phyloP scores from a whole-genome alignment of 2,888 invertebrate genomes.

The Ormyrus thymus region DNA sequence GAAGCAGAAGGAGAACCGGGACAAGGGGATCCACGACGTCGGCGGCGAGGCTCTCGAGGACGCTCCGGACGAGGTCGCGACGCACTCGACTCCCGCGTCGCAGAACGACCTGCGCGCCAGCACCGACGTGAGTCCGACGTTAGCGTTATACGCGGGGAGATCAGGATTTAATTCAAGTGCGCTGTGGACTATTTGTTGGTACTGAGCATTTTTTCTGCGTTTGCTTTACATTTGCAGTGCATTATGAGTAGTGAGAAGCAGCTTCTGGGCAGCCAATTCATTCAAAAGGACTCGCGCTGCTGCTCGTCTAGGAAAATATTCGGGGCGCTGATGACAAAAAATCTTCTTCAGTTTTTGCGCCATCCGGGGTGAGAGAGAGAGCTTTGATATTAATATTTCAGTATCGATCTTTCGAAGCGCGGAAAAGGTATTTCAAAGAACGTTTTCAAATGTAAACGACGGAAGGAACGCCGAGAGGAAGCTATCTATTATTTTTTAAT shows the following conservation, averaged over 20 bases:
- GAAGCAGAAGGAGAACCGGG: constrained; percentile 76
- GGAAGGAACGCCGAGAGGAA: background rate
- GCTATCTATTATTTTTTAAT: constrained; percentile 59
- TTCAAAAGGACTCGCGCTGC: background rate
- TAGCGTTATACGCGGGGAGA: no score
- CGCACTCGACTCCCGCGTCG: constrained; percentile 69
- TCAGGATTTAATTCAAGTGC: no score
- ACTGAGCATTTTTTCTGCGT: background rate
- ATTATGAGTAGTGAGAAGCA: constrained; percentile 59
- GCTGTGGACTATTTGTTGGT: background rate
- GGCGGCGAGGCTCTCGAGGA: constrained; percentile 17
- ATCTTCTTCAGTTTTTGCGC: constrained; percentile 82
- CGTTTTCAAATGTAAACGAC: background rate
- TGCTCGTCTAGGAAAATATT: constrained; percentile 65
- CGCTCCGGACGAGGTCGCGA: constrained; percentile 56
- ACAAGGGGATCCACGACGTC: constrained; percentile 56
- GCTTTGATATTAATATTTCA: background rate
- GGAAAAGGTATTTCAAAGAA: background rate
- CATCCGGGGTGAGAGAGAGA: constrained; percentile 81
- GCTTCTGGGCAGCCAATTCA: constrained; percentile 41
- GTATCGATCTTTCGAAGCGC: no score
- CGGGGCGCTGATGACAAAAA: constrained; percentile 83
- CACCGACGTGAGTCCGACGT: constrained; percentile 67
- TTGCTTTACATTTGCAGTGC: constrained; percentile 55
- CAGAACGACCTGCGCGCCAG: constrained; percentile 67